phyloP scores from a whole-genome alignment of 2,888 invertebrate genomes.

The Fragum sueziense region DNA sequence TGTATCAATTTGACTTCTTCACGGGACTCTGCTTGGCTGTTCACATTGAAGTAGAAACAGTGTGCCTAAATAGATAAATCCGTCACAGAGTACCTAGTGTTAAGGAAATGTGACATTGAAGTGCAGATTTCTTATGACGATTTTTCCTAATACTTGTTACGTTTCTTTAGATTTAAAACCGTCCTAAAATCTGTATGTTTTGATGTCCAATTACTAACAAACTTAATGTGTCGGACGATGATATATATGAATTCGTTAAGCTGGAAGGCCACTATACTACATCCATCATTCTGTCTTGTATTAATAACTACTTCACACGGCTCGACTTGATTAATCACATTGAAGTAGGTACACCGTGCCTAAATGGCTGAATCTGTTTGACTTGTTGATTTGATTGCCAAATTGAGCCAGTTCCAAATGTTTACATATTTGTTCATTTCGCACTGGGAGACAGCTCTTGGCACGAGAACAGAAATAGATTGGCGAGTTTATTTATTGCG shows the following conservation, averaged over 20 bases:
- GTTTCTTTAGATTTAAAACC: no score
- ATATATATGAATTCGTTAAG: not conserved
- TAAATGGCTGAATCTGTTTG: slow-evolving; percentile 34
- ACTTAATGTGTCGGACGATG: no score
- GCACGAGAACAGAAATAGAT: slow-evolving; percentile 10
- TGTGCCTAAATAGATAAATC: no score
- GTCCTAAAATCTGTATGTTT: no score
- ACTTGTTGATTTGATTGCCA: slow-evolving; percentile 29
- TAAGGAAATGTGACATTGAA: no score
- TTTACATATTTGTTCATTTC: slow-evolving; percentile 23
- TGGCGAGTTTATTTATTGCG: slow-evolving; percentile 29
- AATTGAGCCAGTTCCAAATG: slow-evolving; percentile 25
- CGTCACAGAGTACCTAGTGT: no score
- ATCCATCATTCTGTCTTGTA: slow-evolving; percentile 15
- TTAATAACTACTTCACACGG: slow-evolving; percentile 17
- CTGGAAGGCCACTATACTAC: not conserved
- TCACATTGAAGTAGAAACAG: no score
- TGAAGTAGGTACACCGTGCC: slow-evolving; percentile 15
- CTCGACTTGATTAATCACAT: slow-evolving; percentile 25
- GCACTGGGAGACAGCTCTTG: slow-evolving; percentile 19
- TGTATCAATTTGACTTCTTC: no score
- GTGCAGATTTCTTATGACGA: no score
- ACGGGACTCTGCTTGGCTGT: no score
- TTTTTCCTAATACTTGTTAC: no score
- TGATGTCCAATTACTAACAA: no score